These are phyloP conservation scores for Sebastes matsubarae DNA, from an alignment of 2,797 vertebrate species.

Conservation along the genomic window DNA sequence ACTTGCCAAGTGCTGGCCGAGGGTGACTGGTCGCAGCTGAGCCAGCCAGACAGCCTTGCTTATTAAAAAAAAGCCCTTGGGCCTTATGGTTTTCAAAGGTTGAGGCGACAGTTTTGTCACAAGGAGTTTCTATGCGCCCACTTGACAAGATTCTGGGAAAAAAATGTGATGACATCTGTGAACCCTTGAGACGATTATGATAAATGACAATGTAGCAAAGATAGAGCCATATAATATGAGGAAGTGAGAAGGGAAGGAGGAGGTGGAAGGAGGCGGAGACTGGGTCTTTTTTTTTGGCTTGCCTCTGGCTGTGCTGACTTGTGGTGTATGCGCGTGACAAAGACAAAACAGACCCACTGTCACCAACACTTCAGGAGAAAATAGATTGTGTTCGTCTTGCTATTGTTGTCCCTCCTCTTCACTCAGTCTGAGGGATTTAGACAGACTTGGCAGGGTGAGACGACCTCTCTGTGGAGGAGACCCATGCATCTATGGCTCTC, in stretches of 20 bases:
- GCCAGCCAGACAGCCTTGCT: slow-evolving; percentile 48
- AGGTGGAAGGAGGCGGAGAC: not conserved
- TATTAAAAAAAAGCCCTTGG: slow-evolving; percentile 37
- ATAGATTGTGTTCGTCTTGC: slow-evolving; percentile 46
- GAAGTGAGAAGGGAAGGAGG: slow-evolving; percentile 23
- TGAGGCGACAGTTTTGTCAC: slow-evolving; percentile 61
- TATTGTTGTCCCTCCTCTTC: slow-evolving; percentile 42
- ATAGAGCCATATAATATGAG: slow-evolving; percentile 22
- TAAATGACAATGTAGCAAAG: slow-evolving; percentile 49
- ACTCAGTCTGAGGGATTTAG: slow-evolving; percentile 39
- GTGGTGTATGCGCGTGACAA: slow-evolving; percentile 42
- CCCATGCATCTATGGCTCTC: slow-evolving; percentile 42
- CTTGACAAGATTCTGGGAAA: slow-evolving; percentile 53
- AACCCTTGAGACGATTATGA: slow-evolving; percentile 53
- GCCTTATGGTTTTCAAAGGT: slow-evolving; percentile 52
- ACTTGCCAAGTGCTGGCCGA: slow-evolving; percentile 45
- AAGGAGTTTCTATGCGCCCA: slow-evolving; percentile 39
- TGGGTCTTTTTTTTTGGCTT: slow-evolving; percentile 16
- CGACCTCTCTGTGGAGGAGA: slow-evolving; percentile 46
- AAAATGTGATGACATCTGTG: slow-evolving; percentile 43
- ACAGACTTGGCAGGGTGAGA: slow-evolving; percentile 60
- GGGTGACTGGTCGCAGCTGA: slow-evolving; percentile 73
- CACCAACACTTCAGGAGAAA: slow-evolving; percentile 51
- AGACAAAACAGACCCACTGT: slow-evolving; percentile 56
- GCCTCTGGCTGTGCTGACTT: slow-evolving; percentile 35